Conservation (phyloP, 2,888 invertebrate species). For the Thecophora atra region DNA sequence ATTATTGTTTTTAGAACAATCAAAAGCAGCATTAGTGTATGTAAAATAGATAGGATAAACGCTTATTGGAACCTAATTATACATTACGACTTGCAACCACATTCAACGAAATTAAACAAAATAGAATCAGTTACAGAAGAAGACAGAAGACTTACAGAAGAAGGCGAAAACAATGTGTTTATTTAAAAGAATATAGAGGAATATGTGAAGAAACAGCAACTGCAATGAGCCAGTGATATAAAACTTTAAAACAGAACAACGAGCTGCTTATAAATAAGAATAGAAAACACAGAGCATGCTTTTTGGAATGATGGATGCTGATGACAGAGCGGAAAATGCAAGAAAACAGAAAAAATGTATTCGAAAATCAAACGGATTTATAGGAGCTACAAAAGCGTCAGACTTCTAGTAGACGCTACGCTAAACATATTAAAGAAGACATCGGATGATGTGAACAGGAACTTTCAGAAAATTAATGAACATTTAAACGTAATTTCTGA, state of each 20-base stretch:
- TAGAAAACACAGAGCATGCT: constrained; percentile 7
- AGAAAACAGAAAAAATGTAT: neutral
- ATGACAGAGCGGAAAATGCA: neutral
- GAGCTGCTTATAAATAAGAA: neutral
- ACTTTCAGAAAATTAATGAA: neutral
- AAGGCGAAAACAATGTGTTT: neutral
- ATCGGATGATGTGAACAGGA: constrained; percentile 17
- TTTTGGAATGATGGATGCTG: neutral
- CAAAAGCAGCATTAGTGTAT: too few relatives aligned
- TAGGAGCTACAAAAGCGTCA: neutral
- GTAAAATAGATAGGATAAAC: too few relatives aligned
- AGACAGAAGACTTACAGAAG: too few relatives aligned
- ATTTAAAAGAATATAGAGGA: neutral
- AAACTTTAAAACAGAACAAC: neutral
- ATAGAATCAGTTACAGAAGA: neutral
- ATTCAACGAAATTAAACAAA: neutral
- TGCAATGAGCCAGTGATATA: neutral
- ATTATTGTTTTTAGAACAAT: too few relatives aligned
- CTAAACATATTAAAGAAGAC: constrained; percentile 17
- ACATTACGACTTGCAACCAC: neutral
- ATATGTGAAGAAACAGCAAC: neutral
- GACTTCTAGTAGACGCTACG: constrained; percentile 9
- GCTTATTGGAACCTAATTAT: neutral
- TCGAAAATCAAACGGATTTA: constrained; percentile 14
- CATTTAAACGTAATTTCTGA: constrained; percentile 10